Conservation (phyloP, 2,797 vertebrate genomes). For the Chrosomus eos region DNA sequence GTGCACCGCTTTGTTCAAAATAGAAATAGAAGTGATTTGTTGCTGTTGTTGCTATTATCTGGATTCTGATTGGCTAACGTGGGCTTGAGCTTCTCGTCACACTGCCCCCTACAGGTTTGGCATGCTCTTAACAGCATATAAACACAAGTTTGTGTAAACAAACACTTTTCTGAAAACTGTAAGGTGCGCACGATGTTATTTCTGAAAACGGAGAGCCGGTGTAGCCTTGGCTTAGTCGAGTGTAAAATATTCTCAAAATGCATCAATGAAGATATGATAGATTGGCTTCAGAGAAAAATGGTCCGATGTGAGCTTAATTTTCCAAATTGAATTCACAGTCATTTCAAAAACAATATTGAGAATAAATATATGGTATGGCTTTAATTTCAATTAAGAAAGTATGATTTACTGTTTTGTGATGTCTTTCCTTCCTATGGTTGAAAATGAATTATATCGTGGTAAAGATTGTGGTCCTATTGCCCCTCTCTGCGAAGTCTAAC, state of each 20-base stretch:
- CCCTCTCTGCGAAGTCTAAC: background rate
- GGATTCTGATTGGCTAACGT: no score
- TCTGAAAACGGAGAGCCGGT: no score
- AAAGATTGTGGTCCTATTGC: background rate
- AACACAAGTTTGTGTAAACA: no score
- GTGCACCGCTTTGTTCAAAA: no score
- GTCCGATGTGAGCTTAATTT: background rate
- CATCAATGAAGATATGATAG: background rate
- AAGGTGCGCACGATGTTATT: no score
- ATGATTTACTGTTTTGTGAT: background rate
- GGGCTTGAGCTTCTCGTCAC: no score
- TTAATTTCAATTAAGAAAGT: background rate
- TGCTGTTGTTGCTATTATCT: no score
- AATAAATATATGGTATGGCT: background rate
- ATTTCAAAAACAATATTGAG: background rate
- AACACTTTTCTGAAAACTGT: no score
- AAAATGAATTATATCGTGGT: background rate
- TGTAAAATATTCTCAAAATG: background rate
- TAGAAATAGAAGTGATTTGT: no score
- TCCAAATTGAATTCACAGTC: background rate
- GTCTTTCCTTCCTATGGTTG: background rate
- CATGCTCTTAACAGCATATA: no score
- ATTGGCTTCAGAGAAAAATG: background rate
- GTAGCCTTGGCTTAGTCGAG: background rate
- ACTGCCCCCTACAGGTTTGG: no score